Base-by-base conservation (phyloP, 23 tunicate genomes). In the Ciona savignyi region DNA sequence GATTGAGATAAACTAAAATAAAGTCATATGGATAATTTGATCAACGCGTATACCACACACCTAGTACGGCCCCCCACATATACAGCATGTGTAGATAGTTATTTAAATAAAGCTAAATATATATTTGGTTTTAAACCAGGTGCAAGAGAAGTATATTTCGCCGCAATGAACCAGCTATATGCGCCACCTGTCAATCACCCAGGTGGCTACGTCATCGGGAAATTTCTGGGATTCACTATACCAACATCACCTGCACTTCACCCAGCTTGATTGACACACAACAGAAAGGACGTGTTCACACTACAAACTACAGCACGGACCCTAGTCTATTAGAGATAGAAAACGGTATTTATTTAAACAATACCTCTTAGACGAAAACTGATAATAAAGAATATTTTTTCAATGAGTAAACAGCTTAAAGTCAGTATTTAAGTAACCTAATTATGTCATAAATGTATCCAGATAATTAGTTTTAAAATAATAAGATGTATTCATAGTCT, bases 171-270 rank as follows among this genome's bases (percentile, higher is more conserved):
- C 79, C 78, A 4, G 63, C 74, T 0, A 34, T 34, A 23, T 85
- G 90, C 63, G 83, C 90, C 56, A 42, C 56, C 15, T 42, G 56
- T 1, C 32, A 51, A 0, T 85, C 82, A 28, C 70, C 77, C 28
- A 26, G 73, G 2, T 81, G 82, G 22, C 29, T 33, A 48, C 69
- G 31, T 27, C 64, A 76, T 6, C 51, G 56, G 62, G 83, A 81
- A 0, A 24, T 32, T 29, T 30, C 19, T 23, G 66, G 71, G 22
- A 68, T 85, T 21, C 67, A 73, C 29, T 71, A 31, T 27, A 75
- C 64, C 78, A 71, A 78, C 35, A 76, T 85, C 62, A 85, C 90
- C 33, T 85, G 90, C 62, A 32, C 69, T 4, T 48, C 79, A n/a
- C 90, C 90, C 1, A 49, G 61, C 21, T 60, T 60, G 24, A 35